phyloP scores from a whole-genome alignment of 1,140 invertebrate genomes.

The Cecropterus lyciades region DNA sequence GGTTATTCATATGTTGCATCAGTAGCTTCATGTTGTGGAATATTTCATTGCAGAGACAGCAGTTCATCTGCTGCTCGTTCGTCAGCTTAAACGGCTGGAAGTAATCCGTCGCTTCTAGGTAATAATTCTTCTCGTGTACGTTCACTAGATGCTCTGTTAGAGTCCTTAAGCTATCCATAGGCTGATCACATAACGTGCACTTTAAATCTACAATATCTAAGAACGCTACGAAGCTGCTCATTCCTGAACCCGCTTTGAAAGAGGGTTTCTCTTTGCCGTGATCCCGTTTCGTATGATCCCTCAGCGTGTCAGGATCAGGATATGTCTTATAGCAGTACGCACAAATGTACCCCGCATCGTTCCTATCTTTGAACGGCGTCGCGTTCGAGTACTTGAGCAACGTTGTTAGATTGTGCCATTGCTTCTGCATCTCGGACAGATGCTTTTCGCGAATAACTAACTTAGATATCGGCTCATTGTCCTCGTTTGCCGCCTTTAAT shows the following conservation, averaged over 20 bases:
- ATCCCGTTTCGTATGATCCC: conserved; percentile 62
- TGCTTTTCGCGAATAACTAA: conserved; percentile 60
- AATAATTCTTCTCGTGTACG: conserved; percentile 69
- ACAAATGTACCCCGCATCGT: conserved; percentile 72
- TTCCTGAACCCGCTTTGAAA: conserved; percentile 68
- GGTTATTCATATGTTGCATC: conserved; percentile 77
- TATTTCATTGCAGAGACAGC: conserved; percentile 65
- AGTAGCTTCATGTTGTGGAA: conserved; percentile 76
- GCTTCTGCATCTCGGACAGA: conserved; percentile 74
- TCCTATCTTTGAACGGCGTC: conserved; percentile 76
- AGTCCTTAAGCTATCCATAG: conserved; percentile 55
- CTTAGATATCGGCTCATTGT: conserved; percentile 46
- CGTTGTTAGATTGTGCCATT: conserved; percentile 73
- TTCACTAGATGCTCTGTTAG: conserved; percentile 68
- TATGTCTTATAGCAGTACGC: conserved; percentile 74
- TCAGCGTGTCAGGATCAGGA: conserved; percentile 59
- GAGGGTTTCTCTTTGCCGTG: conserved; percentile 67
- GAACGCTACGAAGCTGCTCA: conserved; percentile 71
- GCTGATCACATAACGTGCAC: conserved; percentile 65
- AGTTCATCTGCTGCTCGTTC: conserved; percentile 67
- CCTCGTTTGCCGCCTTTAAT: conserved; percentile 56
- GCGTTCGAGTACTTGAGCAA: conserved; percentile 71
- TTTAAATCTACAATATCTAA: conserved; percentile 73
- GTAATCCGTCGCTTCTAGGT: conserved; percentile 65
- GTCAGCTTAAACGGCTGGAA: conserved; percentile 74